Base-by-base conservation (phyloP, 2,797 vertebrate genomes). In the Galagoides demidoff region DNA sequence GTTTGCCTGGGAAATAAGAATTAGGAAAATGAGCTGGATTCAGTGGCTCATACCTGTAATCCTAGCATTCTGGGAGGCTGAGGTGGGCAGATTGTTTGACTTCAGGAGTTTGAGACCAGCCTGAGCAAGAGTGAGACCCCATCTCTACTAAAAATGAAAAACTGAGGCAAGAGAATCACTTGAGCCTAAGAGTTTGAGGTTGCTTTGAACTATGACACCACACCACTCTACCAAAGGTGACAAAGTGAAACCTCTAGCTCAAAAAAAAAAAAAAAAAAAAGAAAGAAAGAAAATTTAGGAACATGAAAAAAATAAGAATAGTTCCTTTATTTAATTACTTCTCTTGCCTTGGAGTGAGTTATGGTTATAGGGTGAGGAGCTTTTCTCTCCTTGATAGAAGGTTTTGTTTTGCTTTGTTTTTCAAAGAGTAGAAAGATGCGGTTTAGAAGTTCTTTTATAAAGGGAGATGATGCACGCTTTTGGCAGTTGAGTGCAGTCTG, bases 401-500 rank as follows among this genome's bases (percentile, higher is more conserved):
- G 7, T 34, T 86, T 93, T 64, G 61, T 93, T 92, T 95, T 86
- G 17, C 7, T 90, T 77, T 90, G 49, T 64, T 29, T n/a, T 66
- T 64, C 55, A 17, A 17, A 49, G 61, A 96, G 34, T 55, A 16
- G 39, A 76, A 84, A 92, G 57, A 45, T 29, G 11, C 2, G 1
- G 95, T 92, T 89, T 92, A n/a, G 68, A n/a, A 87, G 64, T 63
- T 89, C 92, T 85, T 96, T 85, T 83, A 59, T 90, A 94, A 59
- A 39, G 55, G 96, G 70, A 90, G 87, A 45, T 85, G 85, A 82
- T 86, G 66, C 71, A 23, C 1, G 0, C 20, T 96, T 81, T 73
- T 94, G 91, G 87, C 96, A 94, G 78, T 76, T 89, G 95, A 94
- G 43, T 64, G 91, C 95, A 93, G 52, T 85, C 64, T 97, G 91